Evolutionary conservation across 2,113 vertebrate species (phyloP), one percentile per base, ranked within the genome.

Genomic region (Eurystomus gularis): DNA sequence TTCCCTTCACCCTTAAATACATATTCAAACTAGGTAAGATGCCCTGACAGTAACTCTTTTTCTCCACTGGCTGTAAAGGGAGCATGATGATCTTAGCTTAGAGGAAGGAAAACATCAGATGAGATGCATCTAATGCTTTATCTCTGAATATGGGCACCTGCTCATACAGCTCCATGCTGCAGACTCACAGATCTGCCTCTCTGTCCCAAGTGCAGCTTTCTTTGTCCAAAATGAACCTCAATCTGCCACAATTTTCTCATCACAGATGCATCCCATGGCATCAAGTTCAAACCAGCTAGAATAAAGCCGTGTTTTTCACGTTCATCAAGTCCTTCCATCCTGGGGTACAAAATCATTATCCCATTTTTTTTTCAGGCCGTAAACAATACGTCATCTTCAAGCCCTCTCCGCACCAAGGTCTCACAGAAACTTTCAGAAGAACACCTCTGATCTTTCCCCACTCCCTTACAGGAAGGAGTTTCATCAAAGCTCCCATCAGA

Each of bases 381-480:
- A 85, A 57, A 11, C 14, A 44, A 17, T 21, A 64, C 5, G 16
- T 33, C 5, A 21, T 9, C 26, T 66, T 79, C 46, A 49, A 62
- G 44, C 7, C 6, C 57, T 18, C 11, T 84, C 62, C 31, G 28
- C 46, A 75, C 8, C 37, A 71, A 44, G 5, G 16, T 44, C 51
- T 75, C 82, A 7, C 4, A 20, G 57, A 71, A 13, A 12, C 37
- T 62, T 85, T 26, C 46, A 65, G 37, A 49, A 79, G 17, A 75
- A 42, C 9, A 78, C 13, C 17, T 31, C 21, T 75, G 33, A 10
- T 71, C 26, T 61, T 87, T 62, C 14, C 29, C 5, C 13, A 23
- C 7, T 52, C 11, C 16, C 12, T 82, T 2, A 1, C 11, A 71
- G 2, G 2, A 71, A 42, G 1, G 4, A 35, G 5, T 86, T 29